A percentile compares a stretch with the other conserved stretches of the same genome.
Conservation (phyloP, 2,888 invertebrate species). For the Xestia c-nigrum region DNA sequence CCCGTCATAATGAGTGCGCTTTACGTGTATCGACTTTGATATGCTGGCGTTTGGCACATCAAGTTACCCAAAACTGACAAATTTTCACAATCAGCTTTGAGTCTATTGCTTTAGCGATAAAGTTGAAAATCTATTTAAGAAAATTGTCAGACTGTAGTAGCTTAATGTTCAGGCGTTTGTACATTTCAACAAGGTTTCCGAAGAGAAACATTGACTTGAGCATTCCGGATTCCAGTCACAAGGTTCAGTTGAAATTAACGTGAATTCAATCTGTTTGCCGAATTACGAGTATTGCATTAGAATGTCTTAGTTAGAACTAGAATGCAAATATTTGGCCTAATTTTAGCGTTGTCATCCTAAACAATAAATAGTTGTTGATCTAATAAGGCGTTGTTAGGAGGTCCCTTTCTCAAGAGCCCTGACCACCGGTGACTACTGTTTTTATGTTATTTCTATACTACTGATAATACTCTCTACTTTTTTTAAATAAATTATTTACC, state of each 20-base stretch:
- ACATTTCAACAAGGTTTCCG: conserved; percentile 7
- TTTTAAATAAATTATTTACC: too few species aligned
- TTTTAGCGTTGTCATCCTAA: background rate
- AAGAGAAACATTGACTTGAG: conserved; percentile 25
- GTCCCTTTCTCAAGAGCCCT: background rate
- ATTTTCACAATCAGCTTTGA: too few species aligned
- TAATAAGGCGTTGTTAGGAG: background rate
- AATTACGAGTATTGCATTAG: background rate
- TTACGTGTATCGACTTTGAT: background rate
- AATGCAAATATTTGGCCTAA: background rate
- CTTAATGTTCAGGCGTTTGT: too few species aligned
- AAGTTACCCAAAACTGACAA: too few species aligned
- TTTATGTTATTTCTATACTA: too few species aligned
- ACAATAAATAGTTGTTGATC: background rate
- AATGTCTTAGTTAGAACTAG: conserved; percentile 14
- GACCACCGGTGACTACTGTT: background rate
- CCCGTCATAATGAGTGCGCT: conserved; percentile 24
- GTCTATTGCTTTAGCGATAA: too few species aligned
- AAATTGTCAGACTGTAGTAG: too few species aligned
- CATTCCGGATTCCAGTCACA: conserved; percentile 12
- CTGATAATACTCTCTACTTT: too few species aligned
- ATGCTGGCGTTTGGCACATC: too few species aligned
- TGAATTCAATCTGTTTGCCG: conserved; percentile 39
- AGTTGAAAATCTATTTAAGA: too few species aligned
- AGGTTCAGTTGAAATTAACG: conserved; percentile 37